Evolutionary conservation across 2,888 invertebrate genomes (phyloP).

Genomic region (Choreutis nemorana): DNA sequence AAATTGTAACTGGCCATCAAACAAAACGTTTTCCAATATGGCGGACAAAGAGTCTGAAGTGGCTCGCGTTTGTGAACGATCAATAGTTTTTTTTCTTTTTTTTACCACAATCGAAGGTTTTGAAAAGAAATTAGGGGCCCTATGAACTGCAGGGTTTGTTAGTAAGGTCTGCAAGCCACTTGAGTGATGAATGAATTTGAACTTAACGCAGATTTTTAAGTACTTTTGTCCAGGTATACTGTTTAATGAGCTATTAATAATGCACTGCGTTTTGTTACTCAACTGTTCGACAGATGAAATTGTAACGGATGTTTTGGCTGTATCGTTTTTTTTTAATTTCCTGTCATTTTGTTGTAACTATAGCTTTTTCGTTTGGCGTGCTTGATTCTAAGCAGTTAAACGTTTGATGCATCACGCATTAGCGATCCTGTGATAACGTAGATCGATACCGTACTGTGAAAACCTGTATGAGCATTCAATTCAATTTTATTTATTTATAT

Average conservation of each 20-base stretch:
- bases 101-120: conserved; percentile 50
- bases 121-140: conserved; percentile 56
- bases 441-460: too few relatives aligned
- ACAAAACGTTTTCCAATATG: conserved; percentile 56
- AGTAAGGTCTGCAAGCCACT: conserved; percentile 51
- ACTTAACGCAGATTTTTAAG: conserved; percentile 50
- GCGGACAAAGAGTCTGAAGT: conserved; percentile 57
- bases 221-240: conserved; percentile 46
- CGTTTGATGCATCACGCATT: too few relatives aligned
- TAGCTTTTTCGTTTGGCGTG: too few relatives aligned
- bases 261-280: conserved; percentile 18
- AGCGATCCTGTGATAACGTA: too few relatives aligned
- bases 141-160: too few relatives aligned
- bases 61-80: conserved; percentile 44
- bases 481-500: too few relatives aligned
- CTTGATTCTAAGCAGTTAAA: too few relatives aligned
- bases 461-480: too few relatives aligned
- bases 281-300: conserved; percentile 4
- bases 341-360: too few relatives aligned
- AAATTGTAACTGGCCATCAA: conserved; percentile 22
- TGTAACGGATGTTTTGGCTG: conserved; percentile 4
- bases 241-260: conserved; percentile 49
- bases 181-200: conserved; percentile 44
- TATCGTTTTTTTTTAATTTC: too few relatives aligned
- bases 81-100: conserved; percentile 50